Evolutionary conservation across 2,113 vertebrate species (phyloP).

Genomic region (Rafetus swinhoei): DNA sequence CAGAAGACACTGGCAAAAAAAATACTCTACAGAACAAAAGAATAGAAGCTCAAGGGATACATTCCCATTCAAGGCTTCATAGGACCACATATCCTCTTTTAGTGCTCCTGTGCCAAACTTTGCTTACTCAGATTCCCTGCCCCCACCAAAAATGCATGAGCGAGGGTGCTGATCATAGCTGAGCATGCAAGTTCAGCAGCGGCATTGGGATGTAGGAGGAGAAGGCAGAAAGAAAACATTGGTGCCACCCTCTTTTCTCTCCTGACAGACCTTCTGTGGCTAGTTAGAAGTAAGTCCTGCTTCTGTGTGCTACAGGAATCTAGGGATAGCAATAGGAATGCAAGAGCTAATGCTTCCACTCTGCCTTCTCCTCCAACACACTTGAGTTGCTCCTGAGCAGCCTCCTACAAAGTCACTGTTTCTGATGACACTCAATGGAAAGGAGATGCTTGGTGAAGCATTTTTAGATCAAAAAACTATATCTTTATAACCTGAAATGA

Average conservation of each 20-base stretch:
- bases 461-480: not conserved
- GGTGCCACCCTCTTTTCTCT: not conserved
- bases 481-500: not conserved
- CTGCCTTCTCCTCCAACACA: not conserved
- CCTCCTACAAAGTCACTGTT: not conserved
- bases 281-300: not conserved
- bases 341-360: not conserved
- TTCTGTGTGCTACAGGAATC: not conserved
- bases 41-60: constrained; percentile 19
- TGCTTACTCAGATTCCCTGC: constrained; percentile 23
- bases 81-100: not conserved
- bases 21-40: constrained; percentile 23
- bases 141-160: constrained; percentile 8
- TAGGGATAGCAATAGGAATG: not conserved
- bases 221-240: not conserved
- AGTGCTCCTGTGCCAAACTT: not conserved
- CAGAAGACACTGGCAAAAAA: not conserved
- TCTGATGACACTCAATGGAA: not conserved
- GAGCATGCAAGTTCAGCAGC: not conserved
- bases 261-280: not conserved
- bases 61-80: constrained; percentile 20
- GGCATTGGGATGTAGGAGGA: not conserved
- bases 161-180: not conserved
- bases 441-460: not conserved
- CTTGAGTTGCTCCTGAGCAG: not conserved